Conservation (phyloP, 2,113 vertebrate species). For the Tinamus guttatus region DNA sequence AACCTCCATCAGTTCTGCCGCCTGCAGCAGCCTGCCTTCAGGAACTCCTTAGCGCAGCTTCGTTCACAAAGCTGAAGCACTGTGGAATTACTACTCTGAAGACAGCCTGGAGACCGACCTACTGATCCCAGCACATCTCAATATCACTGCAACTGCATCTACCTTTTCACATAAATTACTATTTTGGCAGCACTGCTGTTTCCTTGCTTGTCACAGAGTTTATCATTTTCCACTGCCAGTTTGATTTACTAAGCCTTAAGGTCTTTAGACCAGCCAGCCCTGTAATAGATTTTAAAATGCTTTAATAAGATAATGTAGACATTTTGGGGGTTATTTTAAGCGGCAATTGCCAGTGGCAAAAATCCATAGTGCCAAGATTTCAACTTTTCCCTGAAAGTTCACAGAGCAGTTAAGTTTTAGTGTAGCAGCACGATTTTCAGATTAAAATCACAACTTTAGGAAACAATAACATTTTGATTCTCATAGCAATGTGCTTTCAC, state of each 20-base stretch:
- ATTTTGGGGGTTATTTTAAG: not conserved
- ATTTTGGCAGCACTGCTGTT: not conserved
- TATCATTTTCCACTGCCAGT: not conserved
- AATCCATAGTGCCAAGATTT: not conserved
- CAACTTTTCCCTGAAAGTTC: not conserved
- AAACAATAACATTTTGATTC: not conserved
- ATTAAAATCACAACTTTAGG: not conserved
- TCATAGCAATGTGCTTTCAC: not conserved
- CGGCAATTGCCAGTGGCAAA: not conserved
- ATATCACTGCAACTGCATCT: not conserved
- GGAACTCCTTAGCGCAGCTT: not conserved
- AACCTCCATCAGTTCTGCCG: not conserved
- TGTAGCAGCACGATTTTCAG: not conserved
- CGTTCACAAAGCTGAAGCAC: not conserved
- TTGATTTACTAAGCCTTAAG: not conserved
- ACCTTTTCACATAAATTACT: not conserved
- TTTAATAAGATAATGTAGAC: constrained; percentile 6
- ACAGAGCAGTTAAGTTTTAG: not conserved
- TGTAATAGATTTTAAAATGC: not conserved
- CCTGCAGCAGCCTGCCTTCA: not conserved
- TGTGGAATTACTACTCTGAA: not conserved
- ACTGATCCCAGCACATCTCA: not conserved
- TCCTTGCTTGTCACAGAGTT: not conserved
- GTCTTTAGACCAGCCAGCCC: not conserved
- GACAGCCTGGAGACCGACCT: not conserved